These are phyloP conservation scores for human DNA, from an alignment of 2,113 vertebrate genomes.

Conservation along the genomic window GRCh38 chrX:42701001-42701500, in stretches of 20 bases:
- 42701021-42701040: not conserved
- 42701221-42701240: not conserved
- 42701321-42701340: not conserved
- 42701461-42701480: not conserved
- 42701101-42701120: not conserved
- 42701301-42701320: not conserved
- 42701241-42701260: not conserved
- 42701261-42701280: not conserved
- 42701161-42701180: not conserved
- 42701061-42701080: not conserved
- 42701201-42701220: not conserved
- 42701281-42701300: not conserved
- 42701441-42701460: not conserved
- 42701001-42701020: conserved; percentile 24
- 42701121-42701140: not conserved
- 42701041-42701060: not conserved
- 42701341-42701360: not conserved
- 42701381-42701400: not conserved
- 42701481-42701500: not conserved
- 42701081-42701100: not conserved
- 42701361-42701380: not conserved
- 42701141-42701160: not conserved
- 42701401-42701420: not conserved
- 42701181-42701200: not conserved
- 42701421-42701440: not conserved